phyloP scores from a whole-genome alignment of 2,113 vertebrate genomes.

The Anthoscopus minutus region DNA sequence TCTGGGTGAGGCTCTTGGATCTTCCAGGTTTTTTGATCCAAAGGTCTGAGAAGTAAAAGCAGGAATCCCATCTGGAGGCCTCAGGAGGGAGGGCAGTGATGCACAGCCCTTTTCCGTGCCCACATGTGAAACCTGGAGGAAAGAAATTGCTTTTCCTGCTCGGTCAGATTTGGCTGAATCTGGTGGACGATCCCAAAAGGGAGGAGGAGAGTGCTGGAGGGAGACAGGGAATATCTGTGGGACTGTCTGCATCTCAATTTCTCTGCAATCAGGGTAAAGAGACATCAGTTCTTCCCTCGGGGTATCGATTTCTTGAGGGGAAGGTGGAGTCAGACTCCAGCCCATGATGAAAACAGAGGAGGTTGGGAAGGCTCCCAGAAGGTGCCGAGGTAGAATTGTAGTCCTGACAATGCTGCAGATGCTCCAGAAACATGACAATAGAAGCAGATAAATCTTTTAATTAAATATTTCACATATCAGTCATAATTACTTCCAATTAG shows the following conservation, averaged over 20 bases:
- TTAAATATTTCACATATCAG: constrained; percentile 26
- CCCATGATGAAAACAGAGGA: background rate
- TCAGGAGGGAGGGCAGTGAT: background rate
- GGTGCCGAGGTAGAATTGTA: background rate
- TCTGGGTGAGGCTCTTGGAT: background rate
- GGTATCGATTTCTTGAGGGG: background rate
- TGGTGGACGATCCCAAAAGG: accelerated
- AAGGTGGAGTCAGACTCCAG: background rate
- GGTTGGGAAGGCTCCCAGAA: background rate
- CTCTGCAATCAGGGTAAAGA: background rate
- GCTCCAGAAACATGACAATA: background rate
- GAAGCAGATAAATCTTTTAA: constrained; percentile 33
- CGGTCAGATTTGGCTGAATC: accelerated
- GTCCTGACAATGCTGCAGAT: background rate
- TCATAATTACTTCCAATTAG: constrained; percentile 38
- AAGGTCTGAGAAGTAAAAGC: background rate
- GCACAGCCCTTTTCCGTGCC: background rate
- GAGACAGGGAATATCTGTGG: background rate
- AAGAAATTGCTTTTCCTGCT: accelerated
- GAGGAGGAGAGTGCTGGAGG: background rate
- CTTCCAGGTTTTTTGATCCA: background rate
- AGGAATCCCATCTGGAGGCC: background rate
- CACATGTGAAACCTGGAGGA: background rate
- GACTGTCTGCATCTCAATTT: background rate
- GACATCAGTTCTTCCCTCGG: background rate